Evolutionary conservation across 2,888 invertebrate species (phyloP).

Genomic region (Ophonus ardosiacus): DNA sequence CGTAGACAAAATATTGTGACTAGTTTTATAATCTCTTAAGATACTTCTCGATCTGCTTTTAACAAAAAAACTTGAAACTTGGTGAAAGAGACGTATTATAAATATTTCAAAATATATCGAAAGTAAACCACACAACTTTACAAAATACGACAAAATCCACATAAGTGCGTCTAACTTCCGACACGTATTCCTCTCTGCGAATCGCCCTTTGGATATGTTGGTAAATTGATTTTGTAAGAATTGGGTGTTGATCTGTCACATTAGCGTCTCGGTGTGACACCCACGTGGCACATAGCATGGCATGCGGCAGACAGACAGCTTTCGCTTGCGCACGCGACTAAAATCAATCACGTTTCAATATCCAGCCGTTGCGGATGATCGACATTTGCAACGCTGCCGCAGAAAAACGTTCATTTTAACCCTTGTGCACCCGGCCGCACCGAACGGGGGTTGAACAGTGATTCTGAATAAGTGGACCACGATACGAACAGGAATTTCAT

Average conservation of each 20-base stretch:
- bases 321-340: slow-evolving; percentile 20
- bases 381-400: slow-evolving; percentile 19
- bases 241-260: slow-evolving; percentile 24
- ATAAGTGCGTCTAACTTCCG: too few relatives aligned
- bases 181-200: too few relatives aligned
- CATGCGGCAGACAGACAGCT: background rate
- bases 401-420: background rate
- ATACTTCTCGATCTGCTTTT: too few relatives aligned
- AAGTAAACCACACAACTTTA: too few relatives aligned
- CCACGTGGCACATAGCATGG: background rate
- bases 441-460: background rate
- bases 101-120: too few relatives aligned
- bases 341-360: slow-evolving; percentile 49
- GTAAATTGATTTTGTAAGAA: background rate
- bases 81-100: too few relatives aligned
- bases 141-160: too few relatives aligned
- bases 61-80: too few relatives aligned
- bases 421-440: slow-evolving; percentile 14
- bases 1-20: too few relatives aligned
- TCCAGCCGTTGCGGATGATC: slow-evolving; percentile 33
- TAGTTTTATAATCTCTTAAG: too few relatives aligned
- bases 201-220: background rate
- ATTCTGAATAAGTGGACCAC: background rate
- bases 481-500: background rate
- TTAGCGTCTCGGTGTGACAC: slow-evolving; percentile 22